A percentile compares a stretch with the other conserved stretches of the same genome.
phyloP scores from a whole-genome alignment of 1,140 invertebrate genomes.

The Lutraria rhynchaena region DNA sequence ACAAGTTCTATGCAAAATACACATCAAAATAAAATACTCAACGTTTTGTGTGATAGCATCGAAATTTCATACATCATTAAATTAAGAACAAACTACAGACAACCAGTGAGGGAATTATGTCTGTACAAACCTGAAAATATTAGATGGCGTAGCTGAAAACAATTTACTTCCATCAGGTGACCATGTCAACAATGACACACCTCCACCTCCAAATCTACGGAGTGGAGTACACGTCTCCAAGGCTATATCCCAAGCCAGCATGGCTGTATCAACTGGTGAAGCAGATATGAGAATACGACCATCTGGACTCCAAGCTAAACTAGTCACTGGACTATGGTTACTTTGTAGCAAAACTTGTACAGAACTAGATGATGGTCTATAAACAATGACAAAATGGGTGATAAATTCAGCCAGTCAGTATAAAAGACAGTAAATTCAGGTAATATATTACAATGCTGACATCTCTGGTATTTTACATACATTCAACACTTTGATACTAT shows the following conservation, averaged over 20 bases:
- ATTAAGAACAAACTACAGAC: too few relatives aligned
- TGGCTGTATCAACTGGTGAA: conserved; percentile 88
- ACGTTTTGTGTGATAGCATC: too few relatives aligned
- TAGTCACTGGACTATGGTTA: conserved; percentile 90
- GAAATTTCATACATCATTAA: too few relatives aligned
- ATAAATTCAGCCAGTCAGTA: too few relatives aligned
- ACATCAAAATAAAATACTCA: too few relatives aligned
- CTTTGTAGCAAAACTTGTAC: conserved; percentile 84
- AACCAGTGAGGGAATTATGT: too few relatives aligned
- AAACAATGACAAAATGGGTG: too few relatives aligned
- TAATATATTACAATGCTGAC: too few relatives aligned
- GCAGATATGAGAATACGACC: conserved; percentile 86
- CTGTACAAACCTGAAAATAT: conserved; percentile 88
- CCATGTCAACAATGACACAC: conserved; percentile 89
- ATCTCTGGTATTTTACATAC: too few relatives aligned
- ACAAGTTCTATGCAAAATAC: too few relatives aligned
- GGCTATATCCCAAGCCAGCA: conserved; percentile 91
- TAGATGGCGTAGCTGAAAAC: conserved; percentile 90
- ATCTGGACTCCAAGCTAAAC: conserved; percentile 89
- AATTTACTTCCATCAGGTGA: conserved; percentile 89
- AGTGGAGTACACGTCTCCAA: conserved; percentile 87
- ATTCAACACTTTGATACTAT: too few relatives aligned
- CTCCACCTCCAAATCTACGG: conserved; percentile 88
- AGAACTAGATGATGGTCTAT: conserved; percentile 86
- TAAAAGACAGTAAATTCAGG: too few relatives aligned